Percentiles rank a stretch among this genome's conserved stretches.
Evolutionary conservation across 1,140 invertebrate species (phyloP).

Genomic region (Chrysopa pallens): DNA sequence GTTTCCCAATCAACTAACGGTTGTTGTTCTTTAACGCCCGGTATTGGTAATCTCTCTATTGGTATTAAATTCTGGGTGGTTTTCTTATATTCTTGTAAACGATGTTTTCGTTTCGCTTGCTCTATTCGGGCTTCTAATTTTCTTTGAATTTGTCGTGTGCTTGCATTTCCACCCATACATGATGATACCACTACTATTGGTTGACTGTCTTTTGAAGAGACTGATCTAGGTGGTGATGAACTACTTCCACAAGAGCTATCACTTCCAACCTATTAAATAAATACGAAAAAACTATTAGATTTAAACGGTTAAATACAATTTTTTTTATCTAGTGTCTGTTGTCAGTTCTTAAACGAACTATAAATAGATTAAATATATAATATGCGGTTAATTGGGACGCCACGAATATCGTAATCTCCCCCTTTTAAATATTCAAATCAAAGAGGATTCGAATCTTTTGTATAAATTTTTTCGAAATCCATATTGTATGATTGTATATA

Average conservation of each 20-base stretch:
- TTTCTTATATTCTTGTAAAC: conserved; percentile 31
- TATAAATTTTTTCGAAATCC: too few relatives aligned
- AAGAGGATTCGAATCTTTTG: too few relatives aligned
- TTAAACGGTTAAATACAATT: too few relatives aligned
- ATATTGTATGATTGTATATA: too few relatives aligned
- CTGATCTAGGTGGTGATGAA: conserved; percentile 12
- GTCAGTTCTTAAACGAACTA: too few relatives aligned
- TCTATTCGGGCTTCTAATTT: conserved; percentile 31
- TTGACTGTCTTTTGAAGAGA: conserved; percentile 6
- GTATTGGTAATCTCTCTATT: conserved; percentile 36
- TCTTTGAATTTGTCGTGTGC: conserved; percentile 13
- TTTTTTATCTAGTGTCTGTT: too few relatives aligned
- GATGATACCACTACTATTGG: conserved; percentile 5
- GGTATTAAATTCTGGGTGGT: conserved; percentile 27
- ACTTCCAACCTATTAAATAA: conserved; percentile 4
- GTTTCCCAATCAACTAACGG: conserved; percentile 38
- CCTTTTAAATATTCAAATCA: too few relatives aligned
- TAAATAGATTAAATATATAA: too few relatives aligned
- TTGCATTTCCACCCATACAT: conserved; percentile 9
- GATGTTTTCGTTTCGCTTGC: conserved; percentile 33
- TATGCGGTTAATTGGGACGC: too few relatives aligned
- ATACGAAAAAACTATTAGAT: too few relatives aligned
- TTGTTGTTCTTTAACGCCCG: conserved; percentile 32
- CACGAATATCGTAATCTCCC: too few relatives aligned
- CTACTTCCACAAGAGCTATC: conserved; percentile 17